Base-by-base conservation (phyloP, 2,113 vertebrate genomes). In the Pteropus alecto region DNA sequence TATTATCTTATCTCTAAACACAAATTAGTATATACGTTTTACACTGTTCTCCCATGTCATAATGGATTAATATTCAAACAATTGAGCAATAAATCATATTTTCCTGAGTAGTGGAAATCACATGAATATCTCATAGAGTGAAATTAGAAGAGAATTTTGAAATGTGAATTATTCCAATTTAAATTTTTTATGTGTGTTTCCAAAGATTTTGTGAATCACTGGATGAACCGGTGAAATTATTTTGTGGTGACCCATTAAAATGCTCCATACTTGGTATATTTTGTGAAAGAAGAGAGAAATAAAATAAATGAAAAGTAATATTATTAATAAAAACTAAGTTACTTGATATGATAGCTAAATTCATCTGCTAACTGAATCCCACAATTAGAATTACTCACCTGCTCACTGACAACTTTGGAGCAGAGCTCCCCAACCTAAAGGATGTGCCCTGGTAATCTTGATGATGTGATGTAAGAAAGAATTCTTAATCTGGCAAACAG, bases 111-210 rank as follows among this genome's bases (percentile, higher is more conserved):
- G 6, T 35, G 7, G 28, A 43, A 94, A 87, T 68, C 5, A 63
- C 26, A 35, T 2, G 2, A 88, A 0, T 35, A 2, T 90, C 19
- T 48, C 76, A 87, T 35, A 71, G 71, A 43, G 28, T 76, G 16
- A 94, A 89, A 96, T 76, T 70, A n/a, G 3, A 92, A 86, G 13
- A 6, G 8, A 24, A 0, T 87, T 95, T 65, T 85, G 22, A 87
- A 65, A 79, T 74, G 4, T n/a, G 8, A 79, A 65, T 87, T 9
- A 54, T 60, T 2, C 0, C 18, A 58, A 71, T 73, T 74, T 61
- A 61, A 79, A 33, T n/a, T 26, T 56, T 2, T 58, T 46, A 7
- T 82, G 2, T 94, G 10, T 88, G 43, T 61, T 93, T 78, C 16
- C 7, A 93, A 78, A 71, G 22, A n/a, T 13, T 77, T 65, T 79